Evolutionary conservation across 2,797 vertebrate species (phyloP), one percentile per base, ranked within the genome.

Genomic region (Crossoptilon crossoptilon): DNA sequence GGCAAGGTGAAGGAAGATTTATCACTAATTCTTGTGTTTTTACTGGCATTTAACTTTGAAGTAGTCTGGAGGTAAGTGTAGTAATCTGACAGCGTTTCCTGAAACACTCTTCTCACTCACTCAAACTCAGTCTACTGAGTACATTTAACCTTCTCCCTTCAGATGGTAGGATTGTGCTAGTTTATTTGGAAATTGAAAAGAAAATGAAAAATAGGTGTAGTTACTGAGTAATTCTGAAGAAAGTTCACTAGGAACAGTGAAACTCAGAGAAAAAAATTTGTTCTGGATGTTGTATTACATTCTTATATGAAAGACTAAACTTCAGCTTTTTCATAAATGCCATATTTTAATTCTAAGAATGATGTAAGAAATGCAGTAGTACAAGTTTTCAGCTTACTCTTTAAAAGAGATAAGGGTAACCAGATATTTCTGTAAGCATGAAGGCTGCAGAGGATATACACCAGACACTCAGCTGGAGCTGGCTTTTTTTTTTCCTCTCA

Each of bases 31-130:
- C 17, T 39, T 82, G 39, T 90, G 58, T 56, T 91, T 84, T 88
- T 71, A 33, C 70, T 91, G 87, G 56, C 41, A 66, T 85, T 90
- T 91, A 74, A 43, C 87, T 93, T 93, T 92, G 88, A 96, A 95
- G 87, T 49, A 71, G 41, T 76, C 46, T 84, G 46, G 51, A 91
- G 41, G 74, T 87, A 71, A 84, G 56, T 44, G 33, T 73, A 92
- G 68, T 48, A 84, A 64, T 71, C 17, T 85, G 74, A 87, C 60
- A 85, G 53, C 55, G 39, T 84, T 94, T 90, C 91, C 77, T 90
- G 75, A 79, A 94, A 62, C 46, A 49, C 15, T 31, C 19, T 81
- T 82, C 39, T 37, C 37, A 37, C 37, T 37, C 37, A 37, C 37
- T 37, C 37, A 37, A 37, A 37, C 11, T 37, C 43, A 77, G 48